These are phyloP conservation scores for Neosilurus mollespiculum DNA, from an alignment of 2,797 vertebrate species.

Conservation along the genomic window DNA sequence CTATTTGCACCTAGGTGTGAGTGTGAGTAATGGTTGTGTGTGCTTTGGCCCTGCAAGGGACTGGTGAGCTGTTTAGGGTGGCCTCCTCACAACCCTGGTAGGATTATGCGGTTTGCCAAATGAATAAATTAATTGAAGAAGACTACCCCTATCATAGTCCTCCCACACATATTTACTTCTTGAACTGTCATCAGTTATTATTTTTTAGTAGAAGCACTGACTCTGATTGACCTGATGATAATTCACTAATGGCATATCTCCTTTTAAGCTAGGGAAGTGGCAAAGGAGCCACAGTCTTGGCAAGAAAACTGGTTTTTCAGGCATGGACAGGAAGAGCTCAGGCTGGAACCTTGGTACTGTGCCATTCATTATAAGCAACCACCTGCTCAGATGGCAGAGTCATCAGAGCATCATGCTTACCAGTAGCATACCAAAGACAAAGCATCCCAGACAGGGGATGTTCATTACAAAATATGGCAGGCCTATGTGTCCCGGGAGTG, in stretches of 20 bases:
- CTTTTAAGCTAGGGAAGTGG: conserved; percentile 32
- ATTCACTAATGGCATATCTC: neutral
- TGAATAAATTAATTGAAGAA: too few relatives aligned
- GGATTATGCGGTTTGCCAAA: too few relatives aligned
- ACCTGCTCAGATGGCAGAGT: conserved; percentile 65
- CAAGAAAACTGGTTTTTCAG: conserved; percentile 44
- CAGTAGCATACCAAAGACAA: conserved; percentile 45
- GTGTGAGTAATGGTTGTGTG: too few relatives aligned
- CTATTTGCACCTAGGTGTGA: too few relatives aligned
- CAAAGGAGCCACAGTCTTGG: conserved; percentile 32
- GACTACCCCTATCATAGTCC: neutral
- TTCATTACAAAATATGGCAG: conserved; percentile 60
- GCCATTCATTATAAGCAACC: conserved; percentile 68
- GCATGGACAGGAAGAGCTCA: conserved; percentile 51
- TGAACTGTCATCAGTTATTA: neutral
- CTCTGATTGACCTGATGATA: neutral
- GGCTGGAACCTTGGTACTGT: conserved; percentile 61
- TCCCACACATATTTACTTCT: neutral
- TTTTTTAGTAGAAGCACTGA: neutral
- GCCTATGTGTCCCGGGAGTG: conserved; percentile 55
- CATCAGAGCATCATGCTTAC: conserved; percentile 34
- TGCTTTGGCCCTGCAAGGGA: too few relatives aligned
- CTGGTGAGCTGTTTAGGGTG: too few relatives aligned
- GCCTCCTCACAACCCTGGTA: too few relatives aligned
- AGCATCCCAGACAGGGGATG: conserved; percentile 42